Conservation (phyloP, 2,888 invertebrate genomes). For the Temnothorax rugatulus region DNA sequence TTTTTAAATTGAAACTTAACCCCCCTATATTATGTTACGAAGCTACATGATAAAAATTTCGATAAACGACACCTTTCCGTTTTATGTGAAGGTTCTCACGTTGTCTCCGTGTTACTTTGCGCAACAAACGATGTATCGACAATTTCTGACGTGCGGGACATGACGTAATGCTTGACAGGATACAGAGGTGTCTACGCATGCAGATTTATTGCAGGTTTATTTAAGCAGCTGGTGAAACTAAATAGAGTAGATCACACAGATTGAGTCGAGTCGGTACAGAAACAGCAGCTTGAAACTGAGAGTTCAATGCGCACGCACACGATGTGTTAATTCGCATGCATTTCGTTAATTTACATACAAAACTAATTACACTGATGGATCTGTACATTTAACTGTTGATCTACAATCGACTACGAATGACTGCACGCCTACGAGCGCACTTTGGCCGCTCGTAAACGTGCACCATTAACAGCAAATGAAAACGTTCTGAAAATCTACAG, state of each 20-base stretch:
- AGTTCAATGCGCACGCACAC: constrained; percentile 6
- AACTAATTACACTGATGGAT: constrained; percentile 20
- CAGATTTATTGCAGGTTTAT: constrained; percentile 25
- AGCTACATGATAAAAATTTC: not conserved
- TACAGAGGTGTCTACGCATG: constrained; percentile 40
- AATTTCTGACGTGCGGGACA: constrained; percentile 1
- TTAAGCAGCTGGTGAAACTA: constrained; percentile 40
- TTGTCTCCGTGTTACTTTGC: not conserved
- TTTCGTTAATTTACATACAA: constrained; percentile 1
- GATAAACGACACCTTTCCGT: constrained; percentile 1
- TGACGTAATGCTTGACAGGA: not conserved
- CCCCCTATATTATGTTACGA: constrained; percentile 14
- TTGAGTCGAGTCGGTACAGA: constrained; percentile 30
- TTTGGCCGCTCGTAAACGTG: not conserved
- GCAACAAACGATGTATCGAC: not conserved
- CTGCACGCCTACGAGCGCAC: not conserved
- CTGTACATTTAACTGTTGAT: constrained; percentile 30
- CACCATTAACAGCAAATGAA: not conserved
- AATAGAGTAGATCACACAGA: constrained; percentile 7
- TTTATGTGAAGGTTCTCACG: not conserved
- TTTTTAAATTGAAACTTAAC: not conserved
- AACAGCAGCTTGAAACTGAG: constrained; percentile 34
- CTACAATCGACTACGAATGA: not conserved
- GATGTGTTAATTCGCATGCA: constrained; percentile 18
- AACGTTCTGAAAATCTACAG: constrained; percentile 30